phyloP scores from a whole-genome alignment of 2,888 invertebrate species.

The Ormyrus pomaceus region DNA sequence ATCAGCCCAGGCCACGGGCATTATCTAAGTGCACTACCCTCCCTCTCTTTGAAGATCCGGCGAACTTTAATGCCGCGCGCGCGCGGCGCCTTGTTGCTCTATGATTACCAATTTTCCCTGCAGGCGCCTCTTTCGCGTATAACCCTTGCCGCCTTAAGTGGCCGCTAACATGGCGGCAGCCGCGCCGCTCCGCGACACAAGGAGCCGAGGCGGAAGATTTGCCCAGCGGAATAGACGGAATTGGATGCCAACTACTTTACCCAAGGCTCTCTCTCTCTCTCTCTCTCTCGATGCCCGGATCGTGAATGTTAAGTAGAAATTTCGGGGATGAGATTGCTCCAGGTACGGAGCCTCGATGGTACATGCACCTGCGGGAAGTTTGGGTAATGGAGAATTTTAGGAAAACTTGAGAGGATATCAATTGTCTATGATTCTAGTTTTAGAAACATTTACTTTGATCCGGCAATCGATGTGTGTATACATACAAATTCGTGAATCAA shows the following conservation, averaged over 20 bases:
- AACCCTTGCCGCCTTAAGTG: slow-evolving; percentile 14
- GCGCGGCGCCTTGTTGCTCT: slow-evolving; percentile 70
- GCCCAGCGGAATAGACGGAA: background rate
- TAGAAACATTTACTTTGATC: too few species aligned
- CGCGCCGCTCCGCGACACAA: background rate
- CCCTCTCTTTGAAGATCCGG: slow-evolving; percentile 67
- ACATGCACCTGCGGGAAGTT: too few species aligned
- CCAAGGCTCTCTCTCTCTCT: too few species aligned
- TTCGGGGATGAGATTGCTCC: too few species aligned
- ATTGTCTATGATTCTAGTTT: too few species aligned
- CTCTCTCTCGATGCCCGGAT: too few species aligned
- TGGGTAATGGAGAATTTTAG: too few species aligned
- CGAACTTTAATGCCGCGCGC: slow-evolving; percentile 74
- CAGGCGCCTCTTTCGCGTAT: slow-evolving; percentile 48
- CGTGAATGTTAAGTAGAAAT: too few species aligned
- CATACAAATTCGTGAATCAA: too few species aligned
- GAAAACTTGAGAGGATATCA: too few species aligned
- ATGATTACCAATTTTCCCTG: slow-evolving; percentile 75
- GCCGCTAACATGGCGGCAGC: background rate
- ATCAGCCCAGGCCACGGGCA: slow-evolving; percentile 68
- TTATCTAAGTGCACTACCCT: slow-evolving; percentile 74
- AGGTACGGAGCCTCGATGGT: too few species aligned
- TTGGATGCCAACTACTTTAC: slow-evolving; percentile 11
- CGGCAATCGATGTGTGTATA: too few species aligned
- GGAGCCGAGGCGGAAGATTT: background rate